A percentile compares a stretch with the other conserved stretches of the same genome.
Evolutionary conservation across 37 sponge, comb jelly and placozoan species (phyloP).

Genomic region (Mnemiopsis leidyi): DNA sequence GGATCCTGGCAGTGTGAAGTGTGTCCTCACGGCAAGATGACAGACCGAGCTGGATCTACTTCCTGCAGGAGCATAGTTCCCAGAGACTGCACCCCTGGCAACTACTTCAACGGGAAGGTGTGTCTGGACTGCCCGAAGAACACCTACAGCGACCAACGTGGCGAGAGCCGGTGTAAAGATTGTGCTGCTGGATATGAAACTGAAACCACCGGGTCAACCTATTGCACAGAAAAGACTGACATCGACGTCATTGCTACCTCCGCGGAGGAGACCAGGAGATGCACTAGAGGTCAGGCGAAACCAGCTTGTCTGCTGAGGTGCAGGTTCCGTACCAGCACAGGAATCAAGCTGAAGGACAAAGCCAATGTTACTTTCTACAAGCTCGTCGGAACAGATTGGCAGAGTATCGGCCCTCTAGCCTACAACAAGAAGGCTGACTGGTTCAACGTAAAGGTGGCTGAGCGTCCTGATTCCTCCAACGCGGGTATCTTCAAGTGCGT

Average conservation of each 20-base stretch:
- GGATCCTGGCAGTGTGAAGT: neutral
- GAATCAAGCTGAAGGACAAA: neutral
- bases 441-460: neutral
- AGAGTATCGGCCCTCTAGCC: neutral
- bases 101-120: neutral
- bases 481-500: neutral
- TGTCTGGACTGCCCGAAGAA: neutral
- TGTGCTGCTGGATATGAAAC: slow-evolving; percentile 1
- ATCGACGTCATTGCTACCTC: neutral
- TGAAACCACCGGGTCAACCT: neutral
- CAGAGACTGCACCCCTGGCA: slow-evolving; percentile 4
- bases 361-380: neutral
- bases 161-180: neutral
- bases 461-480: neutral
- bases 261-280: neutral
- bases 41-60: neutral
- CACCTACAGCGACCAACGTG: neutral
- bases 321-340: slow-evolving; percentile 12
- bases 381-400: slow-evolving; percentile 12
- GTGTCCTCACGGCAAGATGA: neutral
- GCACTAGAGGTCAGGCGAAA: neutral
- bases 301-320: slow-evolving; percentile 8
- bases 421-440: neutral
- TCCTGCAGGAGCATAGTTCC: neutral
- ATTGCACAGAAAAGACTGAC: neutral